Evolutionary conservation across 2,888 invertebrate species (phyloP), one percentile per base, ranked within the genome.

Genomic region (Leucophora obtusa): DNA sequence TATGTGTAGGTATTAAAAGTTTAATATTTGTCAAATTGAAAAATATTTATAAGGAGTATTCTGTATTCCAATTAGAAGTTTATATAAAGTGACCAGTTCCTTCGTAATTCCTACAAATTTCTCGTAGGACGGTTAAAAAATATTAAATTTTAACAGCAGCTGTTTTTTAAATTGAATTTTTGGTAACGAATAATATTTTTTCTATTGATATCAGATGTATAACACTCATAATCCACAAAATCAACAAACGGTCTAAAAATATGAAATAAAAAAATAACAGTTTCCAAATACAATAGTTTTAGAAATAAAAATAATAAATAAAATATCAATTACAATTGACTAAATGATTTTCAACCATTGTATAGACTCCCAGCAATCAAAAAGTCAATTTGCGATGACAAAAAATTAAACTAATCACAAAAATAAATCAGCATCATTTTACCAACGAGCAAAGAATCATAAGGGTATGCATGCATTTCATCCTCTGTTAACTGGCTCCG

Each of bases 321-420:
- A 83, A 84, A 82, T 79, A 83, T 81, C 78, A 83, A 82, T 81
- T 79, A 78, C 63, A 69, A 75, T n/a, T 77, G 66, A 51, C 62
- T 60, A 82, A 83, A 84, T 79, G 68, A 83, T 75, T 81, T 81
- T 65, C 17, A 24, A 24, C 24, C 2, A 28, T 24, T 43, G 7
- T 35, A 15, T 0, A 53, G 43, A 43, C 14, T 43, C 43, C 1
- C 43, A 70, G 60, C 24, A 54, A 11, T 38, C 9, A 24, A 33
- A 53, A 70, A 66, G 63, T 28, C 62, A 63, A 63, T 69, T 43
- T 38, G 43, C 15, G 28, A 62, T n/a, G 24, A 50, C 62, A 56
- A 62, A 63, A 60, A 60, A 60, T 18, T 21, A 17, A 71, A 72
- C 15, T 53, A 54, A 69, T 53, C 69, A 68, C 43, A 24, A 60